These are phyloP conservation scores for Pseudochirops corinnae DNA, from an alignment of 2,797 vertebrate genomes.

Conservation along the genomic window DNA sequence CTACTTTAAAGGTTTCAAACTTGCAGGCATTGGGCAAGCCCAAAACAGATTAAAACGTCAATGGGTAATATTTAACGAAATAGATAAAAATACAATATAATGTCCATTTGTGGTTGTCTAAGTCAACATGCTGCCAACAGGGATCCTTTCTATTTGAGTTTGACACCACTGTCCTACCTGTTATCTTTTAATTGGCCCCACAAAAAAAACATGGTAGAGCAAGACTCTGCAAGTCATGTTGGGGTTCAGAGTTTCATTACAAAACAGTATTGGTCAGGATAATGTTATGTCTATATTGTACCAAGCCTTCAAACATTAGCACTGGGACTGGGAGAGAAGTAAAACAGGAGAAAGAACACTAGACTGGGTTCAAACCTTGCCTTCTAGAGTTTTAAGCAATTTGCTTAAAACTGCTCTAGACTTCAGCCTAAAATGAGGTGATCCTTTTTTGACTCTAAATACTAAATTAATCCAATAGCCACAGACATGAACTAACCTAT, in stretches of 20 bases:
- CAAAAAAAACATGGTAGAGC: not conserved
- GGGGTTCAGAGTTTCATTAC: not conserved
- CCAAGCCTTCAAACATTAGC: not conserved
- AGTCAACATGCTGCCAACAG: not conserved
- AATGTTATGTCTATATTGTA: not conserved
- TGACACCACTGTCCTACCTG: not conserved
- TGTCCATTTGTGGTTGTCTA: not conserved
- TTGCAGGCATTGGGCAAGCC: not conserved
- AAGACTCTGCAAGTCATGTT: not conserved
- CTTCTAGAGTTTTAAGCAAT: not conserved
- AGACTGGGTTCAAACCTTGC: not conserved
- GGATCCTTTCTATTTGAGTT: not conserved
- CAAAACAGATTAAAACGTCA: not conserved
- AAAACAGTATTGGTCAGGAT: not conserved
- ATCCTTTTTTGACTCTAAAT: not conserved
- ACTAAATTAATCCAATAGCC: not conserved
- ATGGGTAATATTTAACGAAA: not conserved
- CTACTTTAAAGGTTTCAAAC: not conserved
- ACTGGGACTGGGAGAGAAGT: not conserved
- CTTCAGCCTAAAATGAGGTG: not conserved
- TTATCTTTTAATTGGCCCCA: not conserved
- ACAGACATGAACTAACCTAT: not conserved
- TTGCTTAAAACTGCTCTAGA: not conserved
- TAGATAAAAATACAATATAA: not conserved
- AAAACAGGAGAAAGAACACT: not conserved